Evolutionary conservation across 2,888 invertebrate species (phyloP).

Genomic region (Stictocephala bisonia): DNA sequence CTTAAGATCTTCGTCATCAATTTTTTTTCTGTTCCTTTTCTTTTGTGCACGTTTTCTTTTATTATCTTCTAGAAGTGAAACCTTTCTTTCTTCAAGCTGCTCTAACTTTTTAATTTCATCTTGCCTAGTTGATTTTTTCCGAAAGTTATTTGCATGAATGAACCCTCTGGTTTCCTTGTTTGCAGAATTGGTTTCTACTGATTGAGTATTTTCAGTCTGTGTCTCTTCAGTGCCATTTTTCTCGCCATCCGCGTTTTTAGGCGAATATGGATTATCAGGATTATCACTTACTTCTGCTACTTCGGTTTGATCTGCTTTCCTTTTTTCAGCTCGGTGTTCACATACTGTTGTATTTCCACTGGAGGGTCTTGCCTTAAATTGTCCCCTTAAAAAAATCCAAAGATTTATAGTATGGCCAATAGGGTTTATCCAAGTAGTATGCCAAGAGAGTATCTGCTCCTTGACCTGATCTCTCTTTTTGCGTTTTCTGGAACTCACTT

Average conservation of each 20-base stretch:
- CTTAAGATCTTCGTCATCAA: conserved; percentile 5
- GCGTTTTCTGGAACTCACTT: not conserved
- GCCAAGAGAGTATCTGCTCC: not conserved
- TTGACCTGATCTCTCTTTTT: not conserved
- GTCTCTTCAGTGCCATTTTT: not conserved
- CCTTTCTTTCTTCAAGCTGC: conserved; percentile 26
- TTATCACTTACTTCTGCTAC: not conserved
- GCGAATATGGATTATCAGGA: not conserved
- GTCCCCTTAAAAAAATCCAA: not conserved
- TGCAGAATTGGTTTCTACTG: not conserved
- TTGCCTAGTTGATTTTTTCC: not conserved
- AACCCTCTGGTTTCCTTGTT: conserved; percentile 12
- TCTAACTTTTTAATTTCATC: conserved; percentile 1
- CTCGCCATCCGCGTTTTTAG: not conserved
- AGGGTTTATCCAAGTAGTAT: no score
- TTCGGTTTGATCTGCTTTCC: conserved; percentile 22
- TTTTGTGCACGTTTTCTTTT: not conserved
- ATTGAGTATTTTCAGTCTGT: not conserved
- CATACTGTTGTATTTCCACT: not conserved
- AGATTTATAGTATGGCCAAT: not conserved
- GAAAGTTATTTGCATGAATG: conserved; percentile 4
- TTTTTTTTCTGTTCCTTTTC: not conserved
- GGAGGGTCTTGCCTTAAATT: not conserved
- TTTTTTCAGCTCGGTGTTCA: conserved; percentile 10
- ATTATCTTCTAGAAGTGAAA: conserved; percentile 7